Evolutionary conservation across 2,888 invertebrate genomes (phyloP).

Genomic region (Synergus itoensis): DNA sequence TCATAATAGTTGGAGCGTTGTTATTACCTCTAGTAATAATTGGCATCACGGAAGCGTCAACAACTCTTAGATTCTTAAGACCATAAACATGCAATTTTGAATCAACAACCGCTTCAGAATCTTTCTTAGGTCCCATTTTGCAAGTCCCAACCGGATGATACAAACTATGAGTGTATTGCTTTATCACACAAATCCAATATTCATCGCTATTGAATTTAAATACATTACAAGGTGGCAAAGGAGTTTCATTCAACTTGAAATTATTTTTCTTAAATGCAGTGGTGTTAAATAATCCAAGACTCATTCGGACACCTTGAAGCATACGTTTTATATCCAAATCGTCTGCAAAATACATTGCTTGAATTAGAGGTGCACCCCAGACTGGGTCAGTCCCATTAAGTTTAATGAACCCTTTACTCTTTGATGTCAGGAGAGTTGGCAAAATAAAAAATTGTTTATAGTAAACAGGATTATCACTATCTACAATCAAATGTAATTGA

Average conservation of each 20-base stretch:
- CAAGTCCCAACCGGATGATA: slow-evolving; percentile 81
- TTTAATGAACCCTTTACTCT: slow-evolving; percentile 54
- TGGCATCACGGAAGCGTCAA: slow-evolving; percentile 83
- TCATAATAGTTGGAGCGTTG: slow-evolving; percentile 82
- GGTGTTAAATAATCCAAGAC: slow-evolving; percentile 81
- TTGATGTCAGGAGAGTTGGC: slow-evolving; percentile 46
- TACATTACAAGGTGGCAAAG: background rate
- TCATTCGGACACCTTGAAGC: slow-evolving; percentile 80
- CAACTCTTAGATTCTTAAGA: slow-evolving; percentile 79
- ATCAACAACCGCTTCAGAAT: slow-evolving; percentile 78
- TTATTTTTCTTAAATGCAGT: slow-evolving; percentile 78
- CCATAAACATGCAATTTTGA: slow-evolving; percentile 79
- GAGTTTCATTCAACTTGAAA: background rate
- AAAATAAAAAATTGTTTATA: slow-evolving; percentile 74
- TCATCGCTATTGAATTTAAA: slow-evolving; percentile 52
- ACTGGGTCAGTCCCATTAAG: slow-evolving; percentile 53
- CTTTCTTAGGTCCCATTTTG: slow-evolving; percentile 81
- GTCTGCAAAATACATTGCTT: slow-evolving; percentile 84
- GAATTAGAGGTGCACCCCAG: slow-evolving; percentile 82
- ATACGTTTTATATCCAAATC: slow-evolving; percentile 86
- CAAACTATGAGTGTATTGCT: slow-evolving; percentile 80
- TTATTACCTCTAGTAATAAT: slow-evolving; percentile 81
- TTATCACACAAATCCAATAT: slow-evolving; percentile 75
- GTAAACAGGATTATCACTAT: no score
- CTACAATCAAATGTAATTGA: slow-evolving; percentile 75